Conservation (phyloP, 2,797 vertebrate species). For the Luscinia luscinia region DNA sequence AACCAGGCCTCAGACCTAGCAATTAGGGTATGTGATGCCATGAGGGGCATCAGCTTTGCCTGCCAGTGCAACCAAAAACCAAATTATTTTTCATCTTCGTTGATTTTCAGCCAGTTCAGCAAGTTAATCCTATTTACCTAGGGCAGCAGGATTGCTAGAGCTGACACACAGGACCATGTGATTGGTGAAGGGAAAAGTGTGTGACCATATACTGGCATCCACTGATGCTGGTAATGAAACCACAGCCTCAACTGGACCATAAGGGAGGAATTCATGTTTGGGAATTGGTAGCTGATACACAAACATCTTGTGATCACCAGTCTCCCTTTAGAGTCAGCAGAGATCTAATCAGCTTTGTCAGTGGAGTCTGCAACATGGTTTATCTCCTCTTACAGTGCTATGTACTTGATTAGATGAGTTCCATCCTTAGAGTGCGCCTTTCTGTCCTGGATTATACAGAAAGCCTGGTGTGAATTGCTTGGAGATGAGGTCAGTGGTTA, state of each 20-base stretch:
- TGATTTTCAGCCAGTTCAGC: slow-evolving; percentile 15
- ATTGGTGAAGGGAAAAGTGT: not conserved
- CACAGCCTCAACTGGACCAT: slow-evolving; percentile 12
- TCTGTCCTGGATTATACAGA: not conserved
- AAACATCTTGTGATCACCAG: slow-evolving; percentile 19
- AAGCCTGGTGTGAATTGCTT: slow-evolving; percentile 6
- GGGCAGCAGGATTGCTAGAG: not conserved
- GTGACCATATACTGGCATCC: not conserved
- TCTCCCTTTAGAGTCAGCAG: not conserved
- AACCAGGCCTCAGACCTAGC: not conserved
- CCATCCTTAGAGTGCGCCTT: not conserved
- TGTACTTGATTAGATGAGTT: slow-evolving; percentile 25
- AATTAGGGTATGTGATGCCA: not conserved
- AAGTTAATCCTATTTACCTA: slow-evolving; percentile 17
- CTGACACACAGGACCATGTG: not conserved
- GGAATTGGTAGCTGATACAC: not conserved
- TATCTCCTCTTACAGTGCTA: slow-evolving; percentile 15
- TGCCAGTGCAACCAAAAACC: not conserved
- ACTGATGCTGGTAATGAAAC: not conserved
- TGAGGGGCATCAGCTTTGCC: not conserved
- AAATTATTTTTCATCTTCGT: not conserved
- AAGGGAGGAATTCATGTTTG: slow-evolving; percentile 26
- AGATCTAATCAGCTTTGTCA: slow-evolving; percentile 52
- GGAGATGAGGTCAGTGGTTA: not conserved
- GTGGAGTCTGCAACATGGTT: not conserved